Evolutionary conservation across 64 coral and sea anemone species (phyloP), one percentile per base, ranked within the genome.

Genomic region (Platygyra sinensis): DNA sequence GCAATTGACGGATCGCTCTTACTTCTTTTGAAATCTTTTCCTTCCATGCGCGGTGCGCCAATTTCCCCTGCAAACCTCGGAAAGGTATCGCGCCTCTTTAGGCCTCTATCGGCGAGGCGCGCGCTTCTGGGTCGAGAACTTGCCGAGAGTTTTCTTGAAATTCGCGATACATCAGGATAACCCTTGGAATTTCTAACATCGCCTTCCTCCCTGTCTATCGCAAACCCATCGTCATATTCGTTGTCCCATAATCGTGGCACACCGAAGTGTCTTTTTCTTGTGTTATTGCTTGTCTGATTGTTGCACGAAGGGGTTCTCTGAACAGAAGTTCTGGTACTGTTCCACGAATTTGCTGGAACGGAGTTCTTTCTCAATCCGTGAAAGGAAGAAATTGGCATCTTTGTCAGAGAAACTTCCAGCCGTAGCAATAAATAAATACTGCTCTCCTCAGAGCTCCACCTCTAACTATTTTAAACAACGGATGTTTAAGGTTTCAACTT

Each of bases 371-470:
- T 69, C 38, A 85, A 25, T 51, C 81, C 81, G 52, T 85, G 63
- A 85, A 71, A 85, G 7, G 81, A 85, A 49, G 81, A 85, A 72
- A 85, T 85, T 72, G 81, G 81, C 81, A 85, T 85, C 81, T 72
- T 83, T 38, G 20, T 16, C 54, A 13, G 12, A 57, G 6, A 57
- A 57, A 16, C 54, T 57, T 57, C 54, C 54, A 14, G 15, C 54
- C 15, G 54, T 57, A 1, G 54, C 10, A 57, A 57, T 57, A 57
- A 57, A 13, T 57, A 57, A 25, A 10, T 69, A 11, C 65, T n/a
- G 25, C 10, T 69, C 29, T 27, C 22, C 24, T 10, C 20, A 69
- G 10, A 69, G 25, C 1, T 69, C 25, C 22, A 67, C 22, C 22
- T 27, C 65, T 69, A n/a, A 24, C n/a, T 69, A 10, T 10, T 27